These are phyloP conservation scores for Oscheius sp. DNA, from an alignment of 2,888 invertebrate species.

Conservation along the genomic window DNA sequence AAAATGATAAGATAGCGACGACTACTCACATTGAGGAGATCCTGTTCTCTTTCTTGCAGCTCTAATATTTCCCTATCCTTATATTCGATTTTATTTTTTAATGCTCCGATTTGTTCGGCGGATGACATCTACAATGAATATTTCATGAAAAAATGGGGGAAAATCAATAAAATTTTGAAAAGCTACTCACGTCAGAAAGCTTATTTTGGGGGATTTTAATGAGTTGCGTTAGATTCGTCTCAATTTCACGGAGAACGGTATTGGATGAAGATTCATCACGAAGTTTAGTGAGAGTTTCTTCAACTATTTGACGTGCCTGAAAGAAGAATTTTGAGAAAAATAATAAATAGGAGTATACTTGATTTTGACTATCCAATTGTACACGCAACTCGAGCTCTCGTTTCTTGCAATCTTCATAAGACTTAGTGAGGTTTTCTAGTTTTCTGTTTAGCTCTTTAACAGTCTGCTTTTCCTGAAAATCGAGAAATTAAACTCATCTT, in stretches of 20 bases:
- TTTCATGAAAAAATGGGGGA: not conserved
- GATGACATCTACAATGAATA: slow-evolving; percentile 4
- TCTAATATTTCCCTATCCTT: slow-evolving; percentile 18
- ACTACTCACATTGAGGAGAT: not conserved
- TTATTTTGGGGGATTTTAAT: slow-evolving; percentile 13
- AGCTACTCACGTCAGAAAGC: slow-evolving; percentile 12
- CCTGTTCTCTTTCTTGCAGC: slow-evolving; percentile 8
- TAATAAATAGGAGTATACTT: not conserved
- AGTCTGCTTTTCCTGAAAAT: not conserved
- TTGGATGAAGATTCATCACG: not conserved
- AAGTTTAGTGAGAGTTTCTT: not conserved
- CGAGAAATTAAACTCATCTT: not conserved
- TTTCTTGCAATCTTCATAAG: slow-evolving; percentile 9
- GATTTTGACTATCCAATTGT: slow-evolving; percentile 6
- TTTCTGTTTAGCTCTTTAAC: slow-evolving; percentile 2
- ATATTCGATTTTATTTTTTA: slow-evolving; percentile 26
- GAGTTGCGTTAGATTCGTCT: slow-evolving; percentile 11
- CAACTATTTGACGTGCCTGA: not conserved
- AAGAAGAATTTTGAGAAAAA: not conserved
- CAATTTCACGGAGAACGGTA: slow-evolving; percentile 18
- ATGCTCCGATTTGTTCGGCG: slow-evolving; percentile 24
- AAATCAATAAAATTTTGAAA: not conserved
- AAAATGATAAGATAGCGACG: slow-evolving; percentile 14
- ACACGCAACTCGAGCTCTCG: slow-evolving; percentile 9
- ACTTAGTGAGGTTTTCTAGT: not conserved